phyloP scores from a whole-genome alignment of 2,113 vertebrate genomes.

The Phainopepla nitens region DNA sequence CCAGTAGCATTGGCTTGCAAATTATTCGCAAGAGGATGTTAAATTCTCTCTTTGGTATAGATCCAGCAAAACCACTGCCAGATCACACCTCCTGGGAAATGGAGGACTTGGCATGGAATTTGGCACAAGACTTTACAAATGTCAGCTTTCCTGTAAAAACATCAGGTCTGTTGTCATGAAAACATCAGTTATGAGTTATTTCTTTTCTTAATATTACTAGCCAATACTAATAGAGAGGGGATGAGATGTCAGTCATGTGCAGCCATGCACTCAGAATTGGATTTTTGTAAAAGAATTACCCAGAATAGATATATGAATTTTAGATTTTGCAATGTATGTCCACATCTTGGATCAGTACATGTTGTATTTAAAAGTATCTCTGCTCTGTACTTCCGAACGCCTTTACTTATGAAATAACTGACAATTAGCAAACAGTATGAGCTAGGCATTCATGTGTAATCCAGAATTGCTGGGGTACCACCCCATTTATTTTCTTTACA shows the following conservation, averaged over 20 bases:
- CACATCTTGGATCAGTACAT: neutral
- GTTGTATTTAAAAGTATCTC: neutral
- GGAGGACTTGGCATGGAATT: neutral
- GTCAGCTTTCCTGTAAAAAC: slow-evolving; percentile 18
- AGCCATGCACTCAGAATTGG: neutral
- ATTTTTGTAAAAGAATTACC: neutral
- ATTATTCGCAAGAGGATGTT: neutral
- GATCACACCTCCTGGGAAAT: neutral
- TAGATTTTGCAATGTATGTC: neutral
- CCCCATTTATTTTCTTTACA: neutral
- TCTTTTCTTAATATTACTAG: slow-evolving; percentile 35
- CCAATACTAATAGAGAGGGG: slow-evolving; percentile 5
- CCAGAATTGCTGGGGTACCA: neutral
- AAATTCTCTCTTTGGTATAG: neutral
- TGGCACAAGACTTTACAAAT: neutral
- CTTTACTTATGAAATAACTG: neutral
- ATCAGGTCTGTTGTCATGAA: slow-evolving; percentile 3
- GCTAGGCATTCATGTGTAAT: neutral
- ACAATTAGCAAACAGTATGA: neutral
- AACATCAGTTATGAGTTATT: slow-evolving; percentile 39
- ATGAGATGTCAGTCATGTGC: neutral
- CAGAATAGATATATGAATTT: neutral
- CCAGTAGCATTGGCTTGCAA: neutral
- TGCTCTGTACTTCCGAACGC: neutral
- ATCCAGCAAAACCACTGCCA: neutral